Base-by-base conservation (phyloP, 1,140 invertebrate genomes). In the Eriocheir sinensis region DNA sequence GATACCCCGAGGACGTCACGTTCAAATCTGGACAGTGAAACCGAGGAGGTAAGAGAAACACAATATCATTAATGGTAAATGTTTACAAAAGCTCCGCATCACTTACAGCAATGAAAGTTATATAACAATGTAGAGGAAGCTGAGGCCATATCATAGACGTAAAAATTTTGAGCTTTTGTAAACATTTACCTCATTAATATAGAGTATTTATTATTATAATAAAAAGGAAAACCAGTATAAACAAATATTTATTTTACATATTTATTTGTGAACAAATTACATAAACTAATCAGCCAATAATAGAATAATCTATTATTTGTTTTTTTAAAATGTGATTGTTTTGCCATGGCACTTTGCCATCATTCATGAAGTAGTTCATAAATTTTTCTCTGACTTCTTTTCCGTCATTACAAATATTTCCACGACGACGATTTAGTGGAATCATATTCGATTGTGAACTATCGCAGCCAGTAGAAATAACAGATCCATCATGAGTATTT, bases 401-500 rank as follows among this genome's bases (percentile, higher is more conserved):
- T 89, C 34, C 86, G 38, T 89, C 15, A 89, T 89, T 89, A 41
- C 1, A 89, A 89, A 89, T 89, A 91, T 91, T 91, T 91, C 89
- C 89, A 91, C 44, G 6, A 91, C 48, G 89, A 32, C 44, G 48
- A 91, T 4, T 91, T 91, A 60, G 48, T 91, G 89, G 44, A 91
- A 91, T 91, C 89, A 91, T 91, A 89, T 89, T 89, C 34, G 88
- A 89, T 89, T 41, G 88, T 89, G 9, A 89, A 53, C 53, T 79
- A 91, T 91, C 53, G 53, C 53, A 79, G 34, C 48, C 53, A 91
- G 3, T 79, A 91, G 90, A 91, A 80, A 91, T 91, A 91, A 91
- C 89, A 91, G 89, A 91, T 91, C 41, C 89, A 72, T 91, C 89
- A 60, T 91, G 17, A 91, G 12, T 91, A 72, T 91, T 91, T 91